Conservation (phyloP, 2,797 vertebrate genomes). For the Neopelma chrysocephalum region DNA sequence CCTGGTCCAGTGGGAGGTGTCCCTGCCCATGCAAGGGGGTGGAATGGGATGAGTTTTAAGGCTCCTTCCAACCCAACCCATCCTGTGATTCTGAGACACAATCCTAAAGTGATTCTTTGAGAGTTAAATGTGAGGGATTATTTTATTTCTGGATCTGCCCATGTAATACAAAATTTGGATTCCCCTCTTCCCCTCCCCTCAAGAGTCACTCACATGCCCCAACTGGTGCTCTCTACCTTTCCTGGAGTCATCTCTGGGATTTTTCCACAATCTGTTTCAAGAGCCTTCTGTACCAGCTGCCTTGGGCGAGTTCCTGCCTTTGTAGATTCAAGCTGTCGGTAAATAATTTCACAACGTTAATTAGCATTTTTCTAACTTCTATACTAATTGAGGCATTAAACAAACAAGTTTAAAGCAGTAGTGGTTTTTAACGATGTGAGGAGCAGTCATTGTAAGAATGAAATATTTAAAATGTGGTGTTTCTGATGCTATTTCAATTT, state of each 20-base stretch:
- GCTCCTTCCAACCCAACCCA: neutral
- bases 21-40: neutral
- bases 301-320: conserved; percentile 64
- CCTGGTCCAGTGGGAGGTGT: neutral
- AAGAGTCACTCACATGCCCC: neutral
- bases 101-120: neutral
- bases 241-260: conserved; percentile 35
- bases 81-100: neutral
- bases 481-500: conserved; percentile 15
- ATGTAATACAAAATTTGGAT: neutral
- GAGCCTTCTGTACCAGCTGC: conserved; percentile 64
- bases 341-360: conserved; percentile 71
- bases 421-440: conserved; percentile 28
- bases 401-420: conserved; percentile 58
- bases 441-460: neutral
- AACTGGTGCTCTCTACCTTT: conserved; percentile 49
- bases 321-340: conserved; percentile 69
- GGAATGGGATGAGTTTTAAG: neutral
- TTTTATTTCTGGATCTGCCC: neutral
- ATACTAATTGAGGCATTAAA: conserved; percentile 67
- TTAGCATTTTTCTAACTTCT: conserved; percentile 70
- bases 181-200: neutral
- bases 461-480: neutral
- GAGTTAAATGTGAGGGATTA: neutral
- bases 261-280: conserved; percentile 65